Percentiles rank a stretch among this genome's conserved stretches.
These are phyloP conservation scores for Drosophila melanosoma DNA, from an alignment of 2,888 invertebrate genomes.

Conservation along the genomic window DNA sequence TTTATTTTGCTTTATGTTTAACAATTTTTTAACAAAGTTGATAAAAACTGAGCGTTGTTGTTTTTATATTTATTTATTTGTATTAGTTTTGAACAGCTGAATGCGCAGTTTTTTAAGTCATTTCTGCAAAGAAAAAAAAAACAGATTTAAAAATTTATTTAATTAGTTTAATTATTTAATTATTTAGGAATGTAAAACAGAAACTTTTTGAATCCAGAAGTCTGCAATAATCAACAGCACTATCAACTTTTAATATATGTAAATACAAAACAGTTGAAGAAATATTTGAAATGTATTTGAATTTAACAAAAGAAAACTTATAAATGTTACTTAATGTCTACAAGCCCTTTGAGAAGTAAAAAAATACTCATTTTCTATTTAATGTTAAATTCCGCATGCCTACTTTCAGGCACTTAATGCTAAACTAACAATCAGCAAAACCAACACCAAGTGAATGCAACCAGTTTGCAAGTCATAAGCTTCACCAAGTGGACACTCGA, in stretches of 20 bases:
- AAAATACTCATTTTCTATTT: neutral
- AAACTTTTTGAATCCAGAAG: neutral
- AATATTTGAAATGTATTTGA: neutral
- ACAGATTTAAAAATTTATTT: neutral
- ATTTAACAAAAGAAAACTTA: neutral
- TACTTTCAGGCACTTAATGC: constrained; percentile 54
- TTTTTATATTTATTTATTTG: constrained; percentile 18
- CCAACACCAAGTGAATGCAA: constrained; percentile 33
- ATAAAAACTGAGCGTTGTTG: constrained; percentile 53
- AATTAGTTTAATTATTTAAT: neutral
- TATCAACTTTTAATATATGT: neutral
- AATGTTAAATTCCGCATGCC: constrained; percentile 45
- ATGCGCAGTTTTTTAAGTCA: constrained; percentile 33
- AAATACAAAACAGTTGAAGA: neutral
- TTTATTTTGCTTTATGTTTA: constrained; percentile 40
- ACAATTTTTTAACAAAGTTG: constrained; percentile 64
- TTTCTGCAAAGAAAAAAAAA: constrained; percentile 59
- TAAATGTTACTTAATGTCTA: neutral
- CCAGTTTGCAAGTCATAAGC: constrained; percentile 27
- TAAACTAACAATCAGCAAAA: constrained; percentile 42
- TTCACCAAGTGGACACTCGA: constrained; percentile 55
- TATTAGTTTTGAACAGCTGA: constrained; percentile 36
- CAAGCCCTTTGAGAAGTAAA: neutral
- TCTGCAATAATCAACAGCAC: neutral
- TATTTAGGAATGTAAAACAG: neutral